phyloP scores from a whole-genome alignment of 1,140 invertebrate genomes.

The Cherax quadricarinatus region DNA sequence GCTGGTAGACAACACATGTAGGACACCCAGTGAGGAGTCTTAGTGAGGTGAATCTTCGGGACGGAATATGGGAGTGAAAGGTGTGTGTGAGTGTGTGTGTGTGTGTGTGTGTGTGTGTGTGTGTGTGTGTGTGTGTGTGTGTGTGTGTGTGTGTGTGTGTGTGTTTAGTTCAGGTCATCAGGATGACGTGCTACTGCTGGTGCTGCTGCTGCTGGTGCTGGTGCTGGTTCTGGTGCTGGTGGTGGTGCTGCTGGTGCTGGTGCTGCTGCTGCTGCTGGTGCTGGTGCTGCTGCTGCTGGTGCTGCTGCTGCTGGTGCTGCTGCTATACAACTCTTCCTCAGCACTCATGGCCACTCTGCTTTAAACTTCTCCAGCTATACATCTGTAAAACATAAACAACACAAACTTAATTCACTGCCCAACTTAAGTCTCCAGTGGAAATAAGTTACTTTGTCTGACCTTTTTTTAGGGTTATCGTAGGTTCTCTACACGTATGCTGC shows the following conservation, averaged over 20 bases:
- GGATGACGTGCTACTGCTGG: neutral
- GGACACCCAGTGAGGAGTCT: too few relatives aligned
- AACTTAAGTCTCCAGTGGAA: too few relatives aligned
- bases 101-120: too few relatives aligned
- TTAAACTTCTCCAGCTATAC: neutral
- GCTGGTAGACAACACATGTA: too few relatives aligned
- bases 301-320: neutral
- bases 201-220: neutral
- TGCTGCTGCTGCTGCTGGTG: neutral
- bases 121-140: too few relatives aligned
- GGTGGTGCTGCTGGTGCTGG: neutral
- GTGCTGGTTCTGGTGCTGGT: too few relatives aligned
- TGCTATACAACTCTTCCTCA: neutral
- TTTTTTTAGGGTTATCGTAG: too few relatives aligned
- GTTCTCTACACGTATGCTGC: too few relatives aligned
- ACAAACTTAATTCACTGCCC: too few relatives aligned
- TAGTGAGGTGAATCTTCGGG: neutral
- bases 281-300: neutral
- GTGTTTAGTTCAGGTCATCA: slow-evolving; percentile 6
- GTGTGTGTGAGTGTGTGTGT: neutral
- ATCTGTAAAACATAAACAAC: neutral
- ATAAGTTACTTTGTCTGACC: too few relatives aligned
- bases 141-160: neutral
- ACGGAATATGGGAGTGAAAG: neutral
- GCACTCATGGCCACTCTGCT: neutral